Conservation (phyloP, 2,113 vertebrate species). For the Mustelus asterias region DNA sequence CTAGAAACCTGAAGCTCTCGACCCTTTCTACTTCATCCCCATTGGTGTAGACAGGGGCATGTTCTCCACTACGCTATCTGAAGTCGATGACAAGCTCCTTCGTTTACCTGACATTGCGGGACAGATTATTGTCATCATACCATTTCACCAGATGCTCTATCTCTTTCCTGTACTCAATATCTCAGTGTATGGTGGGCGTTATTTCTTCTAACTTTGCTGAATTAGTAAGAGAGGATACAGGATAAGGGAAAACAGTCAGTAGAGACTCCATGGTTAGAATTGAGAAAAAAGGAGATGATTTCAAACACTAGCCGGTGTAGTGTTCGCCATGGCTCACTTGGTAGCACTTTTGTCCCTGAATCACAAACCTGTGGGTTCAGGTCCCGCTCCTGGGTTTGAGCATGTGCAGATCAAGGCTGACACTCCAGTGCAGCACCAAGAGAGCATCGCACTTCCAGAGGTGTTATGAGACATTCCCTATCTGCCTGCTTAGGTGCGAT, state of each 20-base stretch:
- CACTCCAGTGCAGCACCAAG: neutral
- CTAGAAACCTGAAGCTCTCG: too few species aligned
- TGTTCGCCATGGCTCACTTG: neutral
- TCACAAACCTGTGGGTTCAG: too few species aligned
- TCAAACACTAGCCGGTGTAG: neutral
- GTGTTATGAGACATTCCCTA: neutral
- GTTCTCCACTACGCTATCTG: too few species aligned
- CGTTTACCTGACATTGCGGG: too few species aligned
- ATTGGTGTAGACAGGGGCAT: too few species aligned
- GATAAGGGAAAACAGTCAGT: neutral
- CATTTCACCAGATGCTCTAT: too few species aligned
- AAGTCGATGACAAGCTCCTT: too few species aligned
- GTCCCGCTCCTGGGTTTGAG: neutral
- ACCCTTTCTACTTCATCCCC: too few species aligned
- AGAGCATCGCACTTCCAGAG: too few species aligned
- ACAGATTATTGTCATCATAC: too few species aligned
- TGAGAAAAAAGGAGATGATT: neutral
- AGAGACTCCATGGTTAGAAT: neutral
- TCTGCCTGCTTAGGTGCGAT: neutral
- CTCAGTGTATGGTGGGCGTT: neutral
- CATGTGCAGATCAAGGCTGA: neutral
- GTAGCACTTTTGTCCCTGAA: neutral
- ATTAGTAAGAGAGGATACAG: neutral
- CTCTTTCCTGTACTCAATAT: neutral
- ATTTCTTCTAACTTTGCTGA: neutral